Percentiles rank a stretch among this genome's conserved stretches.
These are phyloP conservation scores for Cephus spinipes DNA, from an alignment of 2,888 invertebrate genomes.

Conservation along the genomic window DNA sequence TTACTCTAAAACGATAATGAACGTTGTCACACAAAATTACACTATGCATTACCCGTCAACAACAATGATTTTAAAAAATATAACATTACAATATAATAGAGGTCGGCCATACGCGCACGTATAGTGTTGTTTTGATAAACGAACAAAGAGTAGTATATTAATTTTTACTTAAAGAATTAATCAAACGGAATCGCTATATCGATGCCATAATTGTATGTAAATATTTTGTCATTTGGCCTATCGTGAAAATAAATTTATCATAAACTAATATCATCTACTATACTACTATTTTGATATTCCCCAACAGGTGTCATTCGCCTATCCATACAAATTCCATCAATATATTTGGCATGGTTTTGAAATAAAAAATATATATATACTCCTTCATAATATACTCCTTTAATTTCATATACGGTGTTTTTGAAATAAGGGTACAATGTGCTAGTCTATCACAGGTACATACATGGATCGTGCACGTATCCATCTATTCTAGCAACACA, in stretches of 20 bases:
- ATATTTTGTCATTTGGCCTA: neutral
- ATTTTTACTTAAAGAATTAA: neutral
- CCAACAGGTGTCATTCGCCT: neutral
- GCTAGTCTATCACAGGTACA: slow-evolving; percentile 57
- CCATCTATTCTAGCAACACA: slow-evolving; percentile 20
- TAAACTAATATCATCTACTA: neutral
- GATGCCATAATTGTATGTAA: neutral
- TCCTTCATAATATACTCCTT: neutral
- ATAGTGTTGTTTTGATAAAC: neutral
- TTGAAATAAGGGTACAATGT: slow-evolving; percentile 44
- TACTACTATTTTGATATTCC: neutral
- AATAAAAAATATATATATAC: neutral
- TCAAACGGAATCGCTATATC: neutral
- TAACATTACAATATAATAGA: neutral
- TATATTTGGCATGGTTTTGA: neutral
- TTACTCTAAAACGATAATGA: neutral
- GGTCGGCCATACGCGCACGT: neutral
- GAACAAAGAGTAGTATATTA: neutral
- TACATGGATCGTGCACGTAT: slow-evolving; percentile 47
- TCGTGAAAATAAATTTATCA: neutral
- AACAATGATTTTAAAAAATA: neutral
- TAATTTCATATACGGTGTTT: slow-evolving; percentile 7
- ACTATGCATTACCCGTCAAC: neutral
- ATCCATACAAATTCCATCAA: neutral
- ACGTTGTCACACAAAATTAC: neutral